phyloP scores from a whole-genome alignment of 2,113 vertebrate genomes.

The Orcinus orca region DNA sequence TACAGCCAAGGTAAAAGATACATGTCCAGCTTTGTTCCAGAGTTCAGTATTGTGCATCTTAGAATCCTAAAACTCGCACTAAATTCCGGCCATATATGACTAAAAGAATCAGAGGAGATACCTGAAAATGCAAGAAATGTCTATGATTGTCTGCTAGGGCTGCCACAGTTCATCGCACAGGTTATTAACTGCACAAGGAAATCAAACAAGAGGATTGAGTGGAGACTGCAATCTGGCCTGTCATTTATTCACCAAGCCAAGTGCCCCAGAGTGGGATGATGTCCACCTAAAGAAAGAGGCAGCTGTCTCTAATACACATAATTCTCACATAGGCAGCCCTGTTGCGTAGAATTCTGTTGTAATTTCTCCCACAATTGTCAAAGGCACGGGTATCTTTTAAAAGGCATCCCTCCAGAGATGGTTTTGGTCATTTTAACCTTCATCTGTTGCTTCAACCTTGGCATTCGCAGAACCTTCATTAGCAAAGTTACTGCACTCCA shows the following conservation, averaged over 20 bases:
- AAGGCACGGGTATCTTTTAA: not conserved
- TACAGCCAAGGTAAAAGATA: not conserved
- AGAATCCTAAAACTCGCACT: not conserved
- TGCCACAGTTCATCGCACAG: not conserved
- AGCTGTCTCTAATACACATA: not conserved
- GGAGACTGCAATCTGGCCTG: not conserved
- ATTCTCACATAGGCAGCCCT: not conserved
- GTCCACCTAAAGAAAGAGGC: not conserved
- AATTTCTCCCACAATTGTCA: not conserved
- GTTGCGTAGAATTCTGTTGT: not conserved
- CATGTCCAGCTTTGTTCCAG: slow-evolving; percentile 5
- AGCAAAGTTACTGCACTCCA: slow-evolving; percentile 33
- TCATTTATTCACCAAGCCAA: not conserved
- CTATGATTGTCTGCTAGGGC: not conserved
- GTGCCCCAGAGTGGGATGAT: not conserved
- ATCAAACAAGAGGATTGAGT: not conserved
- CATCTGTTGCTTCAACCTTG: not conserved
- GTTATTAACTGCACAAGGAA: not conserved
- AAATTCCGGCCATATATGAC: not conserved
- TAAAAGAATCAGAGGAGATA: not conserved
- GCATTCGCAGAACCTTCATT: not conserved
- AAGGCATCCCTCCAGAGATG: not conserved
- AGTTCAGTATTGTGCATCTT: not conserved
- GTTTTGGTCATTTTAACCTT: slow-evolving; percentile 3
- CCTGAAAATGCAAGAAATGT: not conserved